Conservation (phyloP, 1,140 invertebrate genomes). For the Drosophila miranda region DNA sequence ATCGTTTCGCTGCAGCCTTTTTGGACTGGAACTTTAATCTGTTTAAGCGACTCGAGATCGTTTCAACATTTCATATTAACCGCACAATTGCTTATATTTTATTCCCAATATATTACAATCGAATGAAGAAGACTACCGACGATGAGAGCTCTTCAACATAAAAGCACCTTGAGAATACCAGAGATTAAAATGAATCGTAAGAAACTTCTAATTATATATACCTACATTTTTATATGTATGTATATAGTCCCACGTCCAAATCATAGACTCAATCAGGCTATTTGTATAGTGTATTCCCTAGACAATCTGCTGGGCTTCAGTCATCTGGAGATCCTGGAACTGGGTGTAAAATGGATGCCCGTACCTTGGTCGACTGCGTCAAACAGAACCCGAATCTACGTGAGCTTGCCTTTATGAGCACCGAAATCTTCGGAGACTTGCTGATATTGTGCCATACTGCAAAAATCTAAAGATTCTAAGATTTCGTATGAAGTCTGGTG, state of each 20-base stretch:
- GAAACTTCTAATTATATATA: not conserved
- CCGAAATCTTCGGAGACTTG: conserved; percentile 7
- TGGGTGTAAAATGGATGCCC: not conserved
- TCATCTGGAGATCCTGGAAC: not conserved
- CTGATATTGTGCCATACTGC: conserved; percentile 12
- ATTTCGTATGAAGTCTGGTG: conserved; percentile 11
- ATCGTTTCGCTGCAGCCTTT: no score
- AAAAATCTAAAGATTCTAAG: not conserved
- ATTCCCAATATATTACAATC: not conserved
- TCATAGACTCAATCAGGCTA: no score
- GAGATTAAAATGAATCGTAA: not conserved
- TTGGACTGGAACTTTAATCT: no score
- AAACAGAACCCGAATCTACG: conserved; percentile 7
- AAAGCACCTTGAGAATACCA: not conserved
- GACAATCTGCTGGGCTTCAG: conserved; percentile 4
- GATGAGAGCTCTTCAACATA: conserved; percentile 1
- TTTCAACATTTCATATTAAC: no score
- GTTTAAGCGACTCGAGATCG: no score
- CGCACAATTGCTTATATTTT: no score
- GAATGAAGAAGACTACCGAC: not conserved
- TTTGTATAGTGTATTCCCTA: conserved; percentile 6
- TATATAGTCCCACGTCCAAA: no score
- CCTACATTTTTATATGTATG: no score
- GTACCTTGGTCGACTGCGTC: not conserved
- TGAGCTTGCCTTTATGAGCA: not conserved